Evolutionary conservation across 2,797 vertebrate genomes (phyloP).

Genomic region (Alectoris magna): DNA sequence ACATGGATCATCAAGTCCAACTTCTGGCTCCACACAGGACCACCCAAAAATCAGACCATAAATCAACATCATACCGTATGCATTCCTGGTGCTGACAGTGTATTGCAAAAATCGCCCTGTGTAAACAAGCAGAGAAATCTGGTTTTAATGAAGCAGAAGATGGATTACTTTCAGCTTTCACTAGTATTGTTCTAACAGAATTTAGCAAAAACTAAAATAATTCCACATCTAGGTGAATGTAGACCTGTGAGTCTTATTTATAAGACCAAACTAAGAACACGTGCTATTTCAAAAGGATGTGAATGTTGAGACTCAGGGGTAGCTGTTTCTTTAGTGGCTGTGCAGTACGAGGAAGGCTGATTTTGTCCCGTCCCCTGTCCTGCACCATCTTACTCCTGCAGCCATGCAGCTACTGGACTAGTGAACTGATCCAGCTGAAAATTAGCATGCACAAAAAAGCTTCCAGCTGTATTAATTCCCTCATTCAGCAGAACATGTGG

Average conservation of each 20-base stretch:
- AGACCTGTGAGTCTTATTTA: not conserved
- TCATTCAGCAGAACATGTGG: slow-evolving; percentile 14
- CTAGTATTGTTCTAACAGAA: not conserved
- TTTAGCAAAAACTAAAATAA: not conserved
- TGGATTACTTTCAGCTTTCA: not conserved
- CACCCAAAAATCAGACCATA: no score
- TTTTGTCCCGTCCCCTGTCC: accelerated
- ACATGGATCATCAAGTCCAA: no score
- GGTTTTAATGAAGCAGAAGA: not conserved
- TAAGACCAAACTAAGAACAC: not conserved
- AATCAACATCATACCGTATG: not conserved
- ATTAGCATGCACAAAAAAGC: not conserved
- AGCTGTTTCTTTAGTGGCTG: not conserved
- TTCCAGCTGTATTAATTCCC: not conserved
- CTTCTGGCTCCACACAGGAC: no score
- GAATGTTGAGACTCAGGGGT: not conserved
- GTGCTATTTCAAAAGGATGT: not conserved
- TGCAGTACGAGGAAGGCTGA: not conserved
- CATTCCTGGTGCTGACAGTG: not conserved
- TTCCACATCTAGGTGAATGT: not conserved
- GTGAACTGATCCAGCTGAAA: slow-evolving; percentile 13
- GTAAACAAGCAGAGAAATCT: not conserved
- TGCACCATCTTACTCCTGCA: not conserved
- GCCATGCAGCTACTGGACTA: not conserved
- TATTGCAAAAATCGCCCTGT: not conserved